A percentile compares a stretch with the other conserved stretches of the same genome.
phyloP scores from a whole-genome alignment of 2,113 vertebrate genomes.

The Neopipo cinnamomea region DNA sequence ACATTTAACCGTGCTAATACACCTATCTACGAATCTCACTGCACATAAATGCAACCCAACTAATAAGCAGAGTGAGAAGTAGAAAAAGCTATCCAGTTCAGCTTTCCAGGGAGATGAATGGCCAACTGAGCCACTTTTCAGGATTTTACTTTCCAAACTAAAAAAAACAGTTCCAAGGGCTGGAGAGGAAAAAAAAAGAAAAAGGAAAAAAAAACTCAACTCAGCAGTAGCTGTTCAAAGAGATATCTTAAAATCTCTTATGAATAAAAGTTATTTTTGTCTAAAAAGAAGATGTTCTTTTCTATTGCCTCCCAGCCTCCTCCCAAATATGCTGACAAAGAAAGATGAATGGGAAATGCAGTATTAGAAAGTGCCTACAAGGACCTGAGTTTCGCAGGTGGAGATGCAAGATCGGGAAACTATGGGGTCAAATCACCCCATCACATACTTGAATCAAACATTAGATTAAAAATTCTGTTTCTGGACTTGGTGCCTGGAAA shows the following conservation, averaged over 20 bases:
- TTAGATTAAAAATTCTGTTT: conserved; percentile 12
- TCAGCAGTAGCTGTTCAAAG: conserved; percentile 46
- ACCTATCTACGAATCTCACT: not conserved
- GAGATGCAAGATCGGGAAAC: not conserved
- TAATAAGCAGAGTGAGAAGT: not conserved
- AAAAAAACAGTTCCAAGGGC: not conserved
- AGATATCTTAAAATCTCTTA: conserved; percentile 34
- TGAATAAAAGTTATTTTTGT: conserved; percentile 52
- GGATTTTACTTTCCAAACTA: not conserved
- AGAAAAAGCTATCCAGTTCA: not conserved
- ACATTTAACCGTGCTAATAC: not conserved
- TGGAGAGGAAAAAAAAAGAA: not conserved
- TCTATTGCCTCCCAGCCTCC: conserved; percentile 33
- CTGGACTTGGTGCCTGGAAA: not conserved
- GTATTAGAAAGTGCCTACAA: not conserved
- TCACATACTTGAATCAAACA: not conserved
- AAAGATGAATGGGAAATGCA: not conserved
- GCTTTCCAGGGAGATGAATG: conserved; percentile 10
- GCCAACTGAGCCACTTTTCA: not conserved
- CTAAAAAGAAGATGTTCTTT: conserved; percentile 24
- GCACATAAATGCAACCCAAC: not conserved
- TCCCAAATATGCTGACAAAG: conserved; percentile 48
- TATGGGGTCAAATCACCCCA: not conserved
- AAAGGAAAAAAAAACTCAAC: not conserved
- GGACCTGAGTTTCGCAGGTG: not conserved